Base-by-base conservation (phyloP, 2,113 vertebrate genomes). In the Isurus oxyrinchus region DNA sequence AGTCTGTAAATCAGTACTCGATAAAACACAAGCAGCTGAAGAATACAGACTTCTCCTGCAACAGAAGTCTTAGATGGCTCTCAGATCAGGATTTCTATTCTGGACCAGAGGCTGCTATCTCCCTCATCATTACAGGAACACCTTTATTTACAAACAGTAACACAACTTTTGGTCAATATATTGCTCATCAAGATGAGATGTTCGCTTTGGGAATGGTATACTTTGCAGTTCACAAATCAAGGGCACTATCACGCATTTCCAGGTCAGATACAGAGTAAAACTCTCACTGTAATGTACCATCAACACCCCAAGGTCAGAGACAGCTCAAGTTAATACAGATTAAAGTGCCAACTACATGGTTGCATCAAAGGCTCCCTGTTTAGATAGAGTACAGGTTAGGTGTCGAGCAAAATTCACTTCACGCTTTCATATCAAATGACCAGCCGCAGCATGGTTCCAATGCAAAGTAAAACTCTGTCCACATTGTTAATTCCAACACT, bases 1-100 rank as follows among this genome's bases (percentile, higher is more conserved):
- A 57, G 87, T 61, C 35, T 93, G 90, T 40, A 94, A 94, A 40
- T 66, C 19, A 23, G 21, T 94, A 44, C 40, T 84, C 23, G 21
- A 40, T 59, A 66, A 61, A 63, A 66, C 0, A 2, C n/a, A 94
- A 19, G 40, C 19, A 63, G 61, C 59, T 94, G 59, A 94, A 94
- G 90, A 94, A 94, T 94, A 61, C 90, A 94, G 59, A 94, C 31
- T 63, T 40, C n/a, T 63, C 59, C 90, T 94, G 57, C 57, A 93
- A n/a, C 59, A 40, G 59, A 94, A 94, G 35, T n/a, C 14, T 94
- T 40, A 63, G 7, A 44, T 66, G 59, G 61, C 90, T 94, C 61
- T 94, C 59, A 40, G 5, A 63, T 94, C 21, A 14, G 2, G n/a
- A 61, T 23, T 5, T 40, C 57, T 66, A 63, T 63, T 91, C 59